Conservation (phyloP, 1,140 invertebrate genomes). For the Danaus melanippus region DNA sequence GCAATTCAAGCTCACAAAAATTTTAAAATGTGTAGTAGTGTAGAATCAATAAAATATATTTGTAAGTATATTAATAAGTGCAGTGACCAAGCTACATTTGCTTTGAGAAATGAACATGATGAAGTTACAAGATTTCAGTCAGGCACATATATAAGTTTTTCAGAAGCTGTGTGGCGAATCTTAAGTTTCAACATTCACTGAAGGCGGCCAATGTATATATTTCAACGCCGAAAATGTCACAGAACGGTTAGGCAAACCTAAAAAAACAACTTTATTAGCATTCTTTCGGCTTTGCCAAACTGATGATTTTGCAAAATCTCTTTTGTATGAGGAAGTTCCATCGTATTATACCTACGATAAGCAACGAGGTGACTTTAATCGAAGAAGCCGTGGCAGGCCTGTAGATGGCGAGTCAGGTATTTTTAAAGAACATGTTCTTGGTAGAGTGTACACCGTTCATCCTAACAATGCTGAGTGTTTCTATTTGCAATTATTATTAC, state of each 20-base stretch:
- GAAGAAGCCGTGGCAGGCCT: conserved; percentile 13
- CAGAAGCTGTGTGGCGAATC: conserved; percentile 65
- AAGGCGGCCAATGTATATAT: conserved; percentile 28
- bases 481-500: conserved; percentile 4
- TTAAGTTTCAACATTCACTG: conserved; percentile 52
- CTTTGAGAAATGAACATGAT: conserved; percentile 18
- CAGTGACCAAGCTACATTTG: conserved; percentile 16
- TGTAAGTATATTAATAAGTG: conserved; percentile 22
- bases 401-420: conserved; percentile 22
- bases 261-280: conserved; percentile 28
- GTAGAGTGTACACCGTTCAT: conserved; percentile 17
- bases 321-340: conserved; percentile 23
- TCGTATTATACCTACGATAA: conserved; percentile 26
- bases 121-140: conserved; percentile 38
- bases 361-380: conserved; percentile 1
- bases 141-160: conserved; percentile 32
- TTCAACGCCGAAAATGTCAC: conserved; percentile 25
- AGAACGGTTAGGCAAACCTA: conserved; percentile 23
- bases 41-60: conserved; percentile 1
- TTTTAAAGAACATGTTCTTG: conserved; percentile 17
- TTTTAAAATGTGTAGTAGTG: conserved; percentile 18
- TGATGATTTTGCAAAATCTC: conserved; percentile 26
- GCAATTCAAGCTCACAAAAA: conserved; percentile 19
- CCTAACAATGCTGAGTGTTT: conserved; percentile 2
- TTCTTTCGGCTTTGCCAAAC: conserved; percentile 28